phyloP scores from a whole-genome alignment of 1,140 invertebrate species.

The Zeugodacus cucurbitae region DNA sequence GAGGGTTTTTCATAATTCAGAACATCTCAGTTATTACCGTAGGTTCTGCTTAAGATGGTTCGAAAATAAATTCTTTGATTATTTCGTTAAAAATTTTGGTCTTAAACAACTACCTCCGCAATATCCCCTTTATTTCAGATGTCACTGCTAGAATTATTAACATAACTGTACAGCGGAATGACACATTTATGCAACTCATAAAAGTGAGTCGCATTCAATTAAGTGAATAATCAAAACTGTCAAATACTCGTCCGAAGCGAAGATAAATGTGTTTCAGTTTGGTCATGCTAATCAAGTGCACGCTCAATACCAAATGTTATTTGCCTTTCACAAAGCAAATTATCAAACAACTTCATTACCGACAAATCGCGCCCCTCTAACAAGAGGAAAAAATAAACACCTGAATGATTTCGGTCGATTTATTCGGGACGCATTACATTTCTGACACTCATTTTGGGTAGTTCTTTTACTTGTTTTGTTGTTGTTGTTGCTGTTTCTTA shows the following conservation, averaged over 20 bases:
- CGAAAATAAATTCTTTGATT: no score
- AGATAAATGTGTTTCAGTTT: background rate
- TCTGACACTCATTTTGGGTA: background rate
- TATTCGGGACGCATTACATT: background rate
- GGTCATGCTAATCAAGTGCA: background rate
- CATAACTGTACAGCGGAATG: no score
- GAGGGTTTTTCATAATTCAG: no score
- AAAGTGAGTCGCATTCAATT: background rate
- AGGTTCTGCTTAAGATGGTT: no score
- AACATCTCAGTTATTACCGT: no score
- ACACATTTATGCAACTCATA: background rate
- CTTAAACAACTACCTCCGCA: no score
- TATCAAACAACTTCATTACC: conserved; percentile 10
- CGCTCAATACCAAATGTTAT: background rate
- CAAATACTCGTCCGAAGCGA: background rate
- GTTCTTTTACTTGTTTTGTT: background rate
- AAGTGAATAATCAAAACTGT: background rate
- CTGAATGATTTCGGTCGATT: background rate
- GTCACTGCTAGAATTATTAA: no score
- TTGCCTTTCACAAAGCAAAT: conserved; percentile 17
- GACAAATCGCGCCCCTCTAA: background rate
- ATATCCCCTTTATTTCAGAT: no score
- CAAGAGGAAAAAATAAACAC: background rate
- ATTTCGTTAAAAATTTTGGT: no score
- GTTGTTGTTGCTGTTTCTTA: background rate